Conservation (phyloP, 2,888 invertebrate genomes). For the Pardosa pseudoannulata region DNA sequence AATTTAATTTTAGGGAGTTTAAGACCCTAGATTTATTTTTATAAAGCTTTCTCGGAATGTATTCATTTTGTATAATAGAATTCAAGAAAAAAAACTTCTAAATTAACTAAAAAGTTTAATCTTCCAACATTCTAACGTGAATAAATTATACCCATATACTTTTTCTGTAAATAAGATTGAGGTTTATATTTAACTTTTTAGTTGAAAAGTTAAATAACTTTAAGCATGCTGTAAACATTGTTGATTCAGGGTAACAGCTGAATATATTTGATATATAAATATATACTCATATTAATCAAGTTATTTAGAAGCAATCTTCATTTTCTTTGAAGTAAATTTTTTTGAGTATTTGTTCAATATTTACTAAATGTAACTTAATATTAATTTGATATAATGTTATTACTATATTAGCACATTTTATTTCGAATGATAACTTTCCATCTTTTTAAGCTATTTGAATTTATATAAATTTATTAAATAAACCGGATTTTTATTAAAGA, state of each 20-base stretch:
- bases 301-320: too few relatives aligned
- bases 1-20: constrained; percentile 4
- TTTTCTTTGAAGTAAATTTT: too few relatives aligned
- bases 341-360: too few relatives aligned
- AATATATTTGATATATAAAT: background rate
- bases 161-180: constrained; percentile 3
- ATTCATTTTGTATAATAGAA: background rate
- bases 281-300: too few relatives aligned
- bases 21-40: constrained; percentile 4
- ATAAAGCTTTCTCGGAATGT: background rate
- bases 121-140: background rate
- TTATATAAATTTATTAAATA: too few relatives aligned
- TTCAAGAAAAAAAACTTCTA: background rate
- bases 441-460: too few relatives aligned
- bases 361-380: too few relatives aligned
- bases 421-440: too few relatives aligned
- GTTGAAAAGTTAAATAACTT: background rate
- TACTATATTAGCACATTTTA: too few relatives aligned
- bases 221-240: background rate
- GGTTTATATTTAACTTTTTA: too few relatives aligned
- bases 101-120: constrained; percentile 2
- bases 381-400: too few relatives aligned
- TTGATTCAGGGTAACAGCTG: background rate
- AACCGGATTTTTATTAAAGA: too few relatives aligned
- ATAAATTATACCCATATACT: background rate